These are phyloP conservation scores for Etheostoma cragini DNA, from an alignment of 2,113 vertebrate genomes.

Conservation along the genomic window DNA sequence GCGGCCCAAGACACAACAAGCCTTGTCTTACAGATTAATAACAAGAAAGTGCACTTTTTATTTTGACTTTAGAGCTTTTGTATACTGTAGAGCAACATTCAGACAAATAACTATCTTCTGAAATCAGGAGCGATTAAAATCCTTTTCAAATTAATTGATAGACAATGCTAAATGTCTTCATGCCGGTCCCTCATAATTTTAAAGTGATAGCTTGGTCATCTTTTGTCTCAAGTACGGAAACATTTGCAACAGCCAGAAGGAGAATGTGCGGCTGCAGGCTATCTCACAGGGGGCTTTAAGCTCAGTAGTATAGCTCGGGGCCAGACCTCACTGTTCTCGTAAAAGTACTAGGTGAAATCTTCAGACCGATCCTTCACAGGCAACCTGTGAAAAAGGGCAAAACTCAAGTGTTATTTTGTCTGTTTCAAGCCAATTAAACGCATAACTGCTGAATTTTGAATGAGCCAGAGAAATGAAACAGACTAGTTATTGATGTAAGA, in stretches of 20 bases:
- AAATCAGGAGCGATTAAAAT: neutral
- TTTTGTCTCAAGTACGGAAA: conserved; percentile 34
- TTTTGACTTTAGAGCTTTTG: conserved; percentile 36
- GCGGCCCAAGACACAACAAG: conserved; percentile 41
- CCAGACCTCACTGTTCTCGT: conserved; percentile 49
- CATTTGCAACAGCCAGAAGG: conserved; percentile 26
- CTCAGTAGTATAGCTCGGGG: conserved; percentile 53
- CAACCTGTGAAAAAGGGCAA: conserved; percentile 34
- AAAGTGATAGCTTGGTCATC: conserved; percentile 29
- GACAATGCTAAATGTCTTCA: neutral
- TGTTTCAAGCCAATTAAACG: conserved; percentile 48
- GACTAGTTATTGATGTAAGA: conserved; percentile 41
- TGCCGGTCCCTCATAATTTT: neutral
- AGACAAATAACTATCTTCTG: neutral
- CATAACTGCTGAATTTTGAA: conserved; percentile 65
- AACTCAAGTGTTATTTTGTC: conserved; percentile 46
- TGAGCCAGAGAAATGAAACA: conserved; percentile 29
- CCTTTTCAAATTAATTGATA: neutral
- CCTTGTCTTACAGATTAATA: conserved; percentile 43
- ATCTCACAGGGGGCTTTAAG: conserved; percentile 51
- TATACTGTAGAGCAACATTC: neutral
- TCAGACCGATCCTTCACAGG: conserved; percentile 56
- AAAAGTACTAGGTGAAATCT: conserved; percentile 45
- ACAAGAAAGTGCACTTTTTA: conserved; percentile 40
- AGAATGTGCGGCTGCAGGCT: conserved; percentile 54